A percentile compares a stretch with the other conserved stretches of the same genome.
Evolutionary conservation across 2,888 invertebrate genomes (phyloP).

Genomic region (Schizotus pectinicornis): DNA sequence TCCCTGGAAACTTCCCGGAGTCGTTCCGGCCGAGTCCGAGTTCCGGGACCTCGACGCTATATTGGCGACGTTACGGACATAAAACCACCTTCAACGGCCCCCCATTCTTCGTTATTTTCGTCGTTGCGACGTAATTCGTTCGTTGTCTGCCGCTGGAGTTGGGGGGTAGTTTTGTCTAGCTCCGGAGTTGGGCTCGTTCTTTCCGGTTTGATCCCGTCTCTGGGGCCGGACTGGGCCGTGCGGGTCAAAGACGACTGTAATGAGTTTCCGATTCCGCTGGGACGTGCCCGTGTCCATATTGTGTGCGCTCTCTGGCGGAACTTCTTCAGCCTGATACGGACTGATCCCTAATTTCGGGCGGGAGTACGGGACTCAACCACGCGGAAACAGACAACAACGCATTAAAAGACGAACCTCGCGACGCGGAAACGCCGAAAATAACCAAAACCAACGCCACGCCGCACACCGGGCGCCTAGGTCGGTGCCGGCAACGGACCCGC

Average conservation of each 20-base stretch:
- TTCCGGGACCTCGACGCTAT: constrained; percentile 32
- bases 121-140: constrained; percentile 16
- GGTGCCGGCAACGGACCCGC: too few species aligned
- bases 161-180: constrained; percentile 9
- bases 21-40: too few species aligned
- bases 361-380: too few species aligned
- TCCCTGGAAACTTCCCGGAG: too few species aligned
- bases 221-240: constrained; percentile 49
- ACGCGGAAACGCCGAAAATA: too few species aligned
- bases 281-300: constrained; percentile 51
- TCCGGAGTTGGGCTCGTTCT: constrained; percentile 32
- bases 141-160: background rate
- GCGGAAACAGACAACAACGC: too few species aligned
- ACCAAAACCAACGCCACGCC: too few species aligned
- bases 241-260: constrained; percentile 58
- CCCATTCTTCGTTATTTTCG: constrained; percentile 32
- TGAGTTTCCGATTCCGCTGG: constrained; percentile 58
- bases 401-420: too few species aligned
- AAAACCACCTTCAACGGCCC: constrained; percentile 40
- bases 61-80: constrained; percentile 36
- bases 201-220: constrained; percentile 52
- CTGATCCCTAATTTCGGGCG: too few species aligned
- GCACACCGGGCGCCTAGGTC: too few species aligned
- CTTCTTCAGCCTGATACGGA: background rate
- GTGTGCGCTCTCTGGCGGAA: constrained; percentile 35